phyloP scores from a whole-genome alignment of 1,140 invertebrate genomes.

The Drosophila funebris region DNA sequence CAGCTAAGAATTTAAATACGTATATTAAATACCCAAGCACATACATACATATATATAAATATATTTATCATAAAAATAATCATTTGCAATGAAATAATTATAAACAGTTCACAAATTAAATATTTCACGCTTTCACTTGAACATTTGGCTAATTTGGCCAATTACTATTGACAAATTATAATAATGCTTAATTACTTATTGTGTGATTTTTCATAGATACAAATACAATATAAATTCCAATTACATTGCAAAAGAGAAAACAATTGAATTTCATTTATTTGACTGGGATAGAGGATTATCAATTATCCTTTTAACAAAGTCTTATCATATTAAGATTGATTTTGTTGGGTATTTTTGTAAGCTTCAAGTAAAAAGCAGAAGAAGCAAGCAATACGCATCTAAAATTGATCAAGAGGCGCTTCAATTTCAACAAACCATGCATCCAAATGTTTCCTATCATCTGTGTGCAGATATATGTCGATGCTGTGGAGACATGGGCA shows the following conservation, averaged over 20 bases:
- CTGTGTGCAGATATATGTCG: too few relatives aligned
- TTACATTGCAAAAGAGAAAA: constrained; percentile 67
- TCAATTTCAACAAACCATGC: too few relatives aligned
- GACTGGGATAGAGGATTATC: neutral
- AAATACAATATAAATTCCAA: constrained; percentile 74
- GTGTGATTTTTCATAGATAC: constrained; percentile 52
- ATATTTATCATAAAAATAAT: constrained; percentile 69
- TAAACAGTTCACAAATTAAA: constrained; percentile 52
- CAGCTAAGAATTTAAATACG: constrained; percentile 67
- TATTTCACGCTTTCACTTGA: constrained; percentile 24
- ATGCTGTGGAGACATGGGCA: too few relatives aligned
- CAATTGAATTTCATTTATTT: neutral
- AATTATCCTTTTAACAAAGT: too few relatives aligned
- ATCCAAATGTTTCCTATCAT: too few relatives aligned
- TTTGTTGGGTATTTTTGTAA: too few relatives aligned
- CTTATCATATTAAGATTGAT: too few relatives aligned
- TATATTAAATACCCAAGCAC: constrained; percentile 7
- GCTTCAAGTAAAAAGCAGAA: too few relatives aligned
- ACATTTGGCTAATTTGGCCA: too few relatives aligned
- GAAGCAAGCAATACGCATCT: too few relatives aligned
- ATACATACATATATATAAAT: constrained; percentile 25
- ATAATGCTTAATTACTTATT: constrained; percentile 58
- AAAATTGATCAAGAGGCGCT: too few relatives aligned
- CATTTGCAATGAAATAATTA: constrained; percentile 69
- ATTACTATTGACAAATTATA: constrained; percentile 20